A percentile compares a stretch with the other conserved stretches of the same genome.
Evolutionary conservation across 2,797 vertebrate species (phyloP).

Genomic region (Heteromormyrus szaboi): DNA sequence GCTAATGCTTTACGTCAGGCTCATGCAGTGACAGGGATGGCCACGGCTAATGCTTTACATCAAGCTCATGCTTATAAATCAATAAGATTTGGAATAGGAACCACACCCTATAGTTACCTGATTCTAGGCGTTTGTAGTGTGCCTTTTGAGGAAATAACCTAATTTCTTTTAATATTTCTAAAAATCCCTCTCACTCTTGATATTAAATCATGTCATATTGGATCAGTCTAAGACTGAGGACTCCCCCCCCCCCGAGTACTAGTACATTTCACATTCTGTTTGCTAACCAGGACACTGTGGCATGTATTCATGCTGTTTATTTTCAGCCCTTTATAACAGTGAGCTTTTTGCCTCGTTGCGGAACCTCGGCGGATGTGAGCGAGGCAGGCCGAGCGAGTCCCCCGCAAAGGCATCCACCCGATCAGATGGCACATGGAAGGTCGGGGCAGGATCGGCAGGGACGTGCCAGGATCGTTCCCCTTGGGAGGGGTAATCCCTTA

Average conservation of each 20-base stretch:
- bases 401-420: background rate
- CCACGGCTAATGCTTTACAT: background rate
- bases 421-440: background rate
- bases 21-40: background rate
- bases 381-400: background rate
- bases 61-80: background rate
- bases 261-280: background rate
- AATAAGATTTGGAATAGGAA: background rate
- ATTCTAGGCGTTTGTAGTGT: background rate
- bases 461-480: background rate
- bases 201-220: background rate
- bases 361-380: background rate
- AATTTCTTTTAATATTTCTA: background rate
- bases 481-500: background rate
- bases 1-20: background rate
- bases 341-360: background rate
- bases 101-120: background rate
- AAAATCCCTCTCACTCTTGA: background rate
- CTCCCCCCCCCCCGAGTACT: background rate
- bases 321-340: background rate
- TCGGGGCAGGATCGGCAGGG: background rate
- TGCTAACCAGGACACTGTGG: background rate
- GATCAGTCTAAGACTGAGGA: background rate
- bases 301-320: background rate
- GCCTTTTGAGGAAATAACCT: background rate